Conservation (phyloP, 1,140 invertebrate genomes). For the Lethrus apterus region DNA sequence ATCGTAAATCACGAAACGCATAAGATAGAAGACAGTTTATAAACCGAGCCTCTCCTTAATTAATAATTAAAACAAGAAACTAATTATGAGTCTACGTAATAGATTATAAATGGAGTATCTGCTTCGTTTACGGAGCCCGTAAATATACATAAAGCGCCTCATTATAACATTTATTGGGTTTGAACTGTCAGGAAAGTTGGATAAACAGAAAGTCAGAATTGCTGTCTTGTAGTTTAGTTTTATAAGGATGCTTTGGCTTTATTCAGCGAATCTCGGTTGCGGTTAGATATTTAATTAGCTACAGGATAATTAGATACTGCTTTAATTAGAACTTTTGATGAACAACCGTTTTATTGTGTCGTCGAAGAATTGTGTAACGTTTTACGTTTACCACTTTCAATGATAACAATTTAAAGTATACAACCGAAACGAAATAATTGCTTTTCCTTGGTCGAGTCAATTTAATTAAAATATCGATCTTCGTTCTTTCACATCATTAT, state of each 20-base stretch:
- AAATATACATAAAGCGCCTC: conserved; percentile 31
- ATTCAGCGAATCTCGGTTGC: conserved; percentile 31
- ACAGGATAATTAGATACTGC: conserved; percentile 36
- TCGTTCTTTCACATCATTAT: too few relatives aligned
- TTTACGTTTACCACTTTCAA: conserved; percentile 5
- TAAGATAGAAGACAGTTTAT: conserved; percentile 23
- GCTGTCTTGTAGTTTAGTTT: conserved; percentile 36
- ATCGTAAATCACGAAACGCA: conserved; percentile 4
- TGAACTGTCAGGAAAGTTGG: conserved; percentile 33
- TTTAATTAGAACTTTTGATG: conserved; percentile 37
- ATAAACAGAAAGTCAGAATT: conserved; percentile 33
- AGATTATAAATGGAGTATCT: conserved; percentile 32
- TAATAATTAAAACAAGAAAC: conserved; percentile 34
- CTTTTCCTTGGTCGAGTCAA: too few relatives aligned
- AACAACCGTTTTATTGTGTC: conserved; percentile 17
- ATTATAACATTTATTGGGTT: conserved; percentile 34
- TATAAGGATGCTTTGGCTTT: conserved; percentile 34
- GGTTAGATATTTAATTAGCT: conserved; percentile 38
- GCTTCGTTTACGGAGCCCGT: conserved; percentile 28
- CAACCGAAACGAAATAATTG: too few relatives aligned
- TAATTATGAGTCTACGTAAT: conserved; percentile 32
- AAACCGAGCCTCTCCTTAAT: conserved; percentile 28
- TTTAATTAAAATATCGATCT: too few relatives aligned
- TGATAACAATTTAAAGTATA: conserved; percentile 4
- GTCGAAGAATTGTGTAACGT: conserved; percentile 1